phyloP scores from a whole-genome alignment of 2,888 invertebrate genomes.

The Polyploca ridens region DNA sequence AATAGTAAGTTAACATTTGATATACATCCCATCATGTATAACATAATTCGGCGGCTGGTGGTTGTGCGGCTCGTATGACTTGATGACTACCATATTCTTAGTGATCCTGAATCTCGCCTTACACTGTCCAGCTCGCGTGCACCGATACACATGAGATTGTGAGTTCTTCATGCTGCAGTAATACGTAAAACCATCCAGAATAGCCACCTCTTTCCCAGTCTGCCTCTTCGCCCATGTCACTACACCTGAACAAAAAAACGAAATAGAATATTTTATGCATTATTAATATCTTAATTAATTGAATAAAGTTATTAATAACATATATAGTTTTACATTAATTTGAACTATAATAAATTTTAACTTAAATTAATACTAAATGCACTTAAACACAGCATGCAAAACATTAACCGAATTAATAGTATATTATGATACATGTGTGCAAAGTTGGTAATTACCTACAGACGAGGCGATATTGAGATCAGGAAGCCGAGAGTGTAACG shows the following conservation, averaged over 20 bases:
- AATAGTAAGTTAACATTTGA: background rate
- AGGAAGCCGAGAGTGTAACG: too few relatives aligned
- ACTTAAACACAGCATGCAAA: too few relatives aligned
- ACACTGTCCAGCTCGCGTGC: constrained; percentile 17
- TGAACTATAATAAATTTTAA: too few relatives aligned
- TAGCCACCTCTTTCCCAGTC: constrained; percentile 5
- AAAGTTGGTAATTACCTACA: too few relatives aligned
- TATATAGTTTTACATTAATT: too few relatives aligned
- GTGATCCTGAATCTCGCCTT: constrained; percentile 28
- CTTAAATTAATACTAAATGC: too few relatives aligned
- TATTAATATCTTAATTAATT: too few relatives aligned
- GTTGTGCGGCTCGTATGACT: constrained; percentile 15
- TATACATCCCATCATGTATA: constrained; percentile 14
- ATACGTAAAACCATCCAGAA: background rate
- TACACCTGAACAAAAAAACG: background rate
- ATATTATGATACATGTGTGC: too few relatives aligned
- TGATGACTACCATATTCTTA: constrained; percentile 16
- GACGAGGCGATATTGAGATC: too few relatives aligned
- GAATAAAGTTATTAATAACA: too few relatives aligned
- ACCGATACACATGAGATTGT: constrained; percentile 13
- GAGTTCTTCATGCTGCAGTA: constrained; percentile 20
- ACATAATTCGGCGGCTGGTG: constrained; percentile 15
- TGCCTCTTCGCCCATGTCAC: constrained; percentile 5
- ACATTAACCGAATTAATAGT: too few relatives aligned
- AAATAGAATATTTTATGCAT: too few relatives aligned